Base-by-base conservation (phyloP, 2,113 vertebrate species). In the Phyllostomus discolor region DNA sequence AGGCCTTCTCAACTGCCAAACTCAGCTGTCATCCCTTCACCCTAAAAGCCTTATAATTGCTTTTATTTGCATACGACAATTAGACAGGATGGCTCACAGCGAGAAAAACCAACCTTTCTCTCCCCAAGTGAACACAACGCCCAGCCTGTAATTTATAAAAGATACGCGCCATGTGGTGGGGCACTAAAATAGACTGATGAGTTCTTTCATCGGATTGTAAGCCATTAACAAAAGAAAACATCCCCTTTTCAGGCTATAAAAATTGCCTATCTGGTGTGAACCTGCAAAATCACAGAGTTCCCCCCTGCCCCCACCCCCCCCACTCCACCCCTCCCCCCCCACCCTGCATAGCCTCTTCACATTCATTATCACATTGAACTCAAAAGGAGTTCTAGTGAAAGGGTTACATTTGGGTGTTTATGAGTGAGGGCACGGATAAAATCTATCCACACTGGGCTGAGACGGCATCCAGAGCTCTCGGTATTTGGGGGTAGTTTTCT, bases 41-140 rank as follows among this genome's bases (percentile, higher is more conserved):
- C 99, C 99, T 99, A 99, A 99, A 99, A 99, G 99, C 99, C 99
- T 99, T 99, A 99, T 99, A 99, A 99, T 99, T 99, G 99, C 99
- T 99, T 99, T 99, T 99, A 99, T 99, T 99, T 99, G 99, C 99
- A 99, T 99, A 99, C 99, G 99, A 99, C 99, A 99, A 99, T 99
- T 99, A 99, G 99, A 99, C 99, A 99, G 99, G 99, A 99, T 99
- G 99, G 99, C 99, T 99, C 99, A 99, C 99, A 99, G 99, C 99
- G 99, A 99, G 99, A 98, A 98, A 97, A 99, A 99, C 99, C 99
- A 99, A 99, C 99, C 99, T 99, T 99, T 99, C 99, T 99, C 98
- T 99, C 99, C 99, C 98, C 98, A 99, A 99, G 98, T 98, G 98
- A 98, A 98, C 98, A 99, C 98, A 98, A 99, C 98, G 97, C 98